These are phyloP conservation scores for Campoletis raptor DNA, from an alignment of 2,888 invertebrate species.

Conservation along the genomic window DNA sequence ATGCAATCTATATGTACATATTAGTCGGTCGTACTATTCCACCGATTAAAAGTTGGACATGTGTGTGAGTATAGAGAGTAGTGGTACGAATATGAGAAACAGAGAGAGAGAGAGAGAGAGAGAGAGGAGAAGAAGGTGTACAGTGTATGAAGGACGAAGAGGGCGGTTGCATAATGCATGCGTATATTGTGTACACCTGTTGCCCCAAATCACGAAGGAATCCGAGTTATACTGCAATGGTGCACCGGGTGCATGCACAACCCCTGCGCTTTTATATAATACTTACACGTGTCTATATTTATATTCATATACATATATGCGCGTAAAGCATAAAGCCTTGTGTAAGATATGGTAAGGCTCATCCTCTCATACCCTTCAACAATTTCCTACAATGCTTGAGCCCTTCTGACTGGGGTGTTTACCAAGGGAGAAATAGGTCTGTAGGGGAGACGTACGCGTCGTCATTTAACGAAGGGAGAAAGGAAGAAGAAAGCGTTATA, in stretches of 20 bases:
- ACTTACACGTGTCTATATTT: constrained; percentile 6
- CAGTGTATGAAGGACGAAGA: constrained; percentile 36
- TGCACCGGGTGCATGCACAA: constrained; percentile 40
- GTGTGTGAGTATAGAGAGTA: constrained; percentile 37
- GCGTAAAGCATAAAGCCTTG: constrained; percentile 11
- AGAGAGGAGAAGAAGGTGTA: constrained; percentile 34
- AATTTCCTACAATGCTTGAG: constrained; percentile 25
- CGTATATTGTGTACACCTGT: constrained; percentile 83
- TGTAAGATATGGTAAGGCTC: constrained; percentile 32
- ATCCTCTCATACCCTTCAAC: constrained; percentile 26
- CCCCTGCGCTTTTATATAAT: constrained; percentile 45
- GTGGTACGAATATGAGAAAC: not conserved
- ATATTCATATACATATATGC: not conserved
- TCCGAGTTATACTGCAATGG: constrained; percentile 60
- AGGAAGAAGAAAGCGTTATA: not conserved
- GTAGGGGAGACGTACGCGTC: constrained; percentile 26
- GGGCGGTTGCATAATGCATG: constrained; percentile 81
- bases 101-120: not conserved
- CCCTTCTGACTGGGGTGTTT: constrained; percentile 16
- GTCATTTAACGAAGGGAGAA: constrained; percentile 22
- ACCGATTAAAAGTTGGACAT: constrained; percentile 47
- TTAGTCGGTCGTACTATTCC: not conserved
- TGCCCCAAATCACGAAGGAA: constrained; percentile 80
- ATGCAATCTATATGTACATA: not conserved
- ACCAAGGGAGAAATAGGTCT: constrained; percentile 29